Base-by-base conservation (phyloP, 2,888 invertebrate genomes). In the Drosophila borborema region DNA sequence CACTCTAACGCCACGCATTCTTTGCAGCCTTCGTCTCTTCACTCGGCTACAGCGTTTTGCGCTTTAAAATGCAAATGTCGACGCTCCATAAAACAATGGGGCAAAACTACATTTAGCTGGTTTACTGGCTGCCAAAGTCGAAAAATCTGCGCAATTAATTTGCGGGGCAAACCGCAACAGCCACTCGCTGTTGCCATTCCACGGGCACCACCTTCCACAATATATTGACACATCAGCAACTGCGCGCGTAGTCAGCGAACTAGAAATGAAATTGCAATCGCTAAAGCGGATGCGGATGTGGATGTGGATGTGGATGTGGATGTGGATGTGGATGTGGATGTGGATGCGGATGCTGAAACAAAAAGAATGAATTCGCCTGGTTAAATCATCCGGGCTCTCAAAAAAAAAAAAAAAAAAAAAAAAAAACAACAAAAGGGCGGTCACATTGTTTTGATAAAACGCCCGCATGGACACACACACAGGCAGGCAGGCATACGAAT, bases 161-260 rank as follows among this genome's bases (percentile, higher is more conserved):
- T 91, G 87, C 86, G 77, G 80, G 76, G 76, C 78, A 76, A 86
- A 84, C 91, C 91, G 77, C 89, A 87, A 60, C 65, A 74, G 77
- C 73, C 81, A 77, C 80, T 77, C 73, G 72, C 43, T 18, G 18
- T 10, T 3, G 43, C 43, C n/a, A 18, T 9, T 18, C 74, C 82
- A 79, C 80, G 76, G 72, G 72, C 49, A 62, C 56, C 45, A 20
- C 51, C 46, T 38, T 61, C 34, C 58, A 67, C 56, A 68, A 16
- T 28, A 79, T 88, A 91, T 91, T 91, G 92, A 91, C 92, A 91
- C 91, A 91, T 91, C 91, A 91, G 68, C 55, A 65, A 65, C 65
- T 69, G 23, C 34, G 53, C 51, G 46, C 38, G 46, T 67, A 81
- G 79, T 68, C 85, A 80, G 78, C 81, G 77, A 82, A 88, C 83